These are phyloP conservation scores for Microctonus hyperodae DNA, from an alignment of 2,888 invertebrate species.

Conservation along the genomic window DNA sequence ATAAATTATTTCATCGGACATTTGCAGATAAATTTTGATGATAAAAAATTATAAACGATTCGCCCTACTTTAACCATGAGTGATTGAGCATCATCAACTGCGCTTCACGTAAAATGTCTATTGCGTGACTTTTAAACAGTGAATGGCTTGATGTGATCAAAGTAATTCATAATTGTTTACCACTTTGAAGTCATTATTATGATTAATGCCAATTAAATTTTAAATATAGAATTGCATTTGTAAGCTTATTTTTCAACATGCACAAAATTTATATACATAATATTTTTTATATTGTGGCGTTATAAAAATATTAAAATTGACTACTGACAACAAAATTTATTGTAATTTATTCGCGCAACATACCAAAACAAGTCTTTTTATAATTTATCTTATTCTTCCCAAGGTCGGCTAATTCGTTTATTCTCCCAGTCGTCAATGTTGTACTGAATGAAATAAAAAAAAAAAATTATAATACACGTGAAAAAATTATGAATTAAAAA, in stretches of 20 bases:
- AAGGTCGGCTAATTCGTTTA: constrained; percentile 83
- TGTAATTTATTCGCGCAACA: constrained; percentile 10
- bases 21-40: neutral
- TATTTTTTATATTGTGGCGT: neutral
- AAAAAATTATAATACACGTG: neutral
- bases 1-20: neutral
- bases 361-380: neutral
- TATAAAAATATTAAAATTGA: neutral
- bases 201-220: neutral
- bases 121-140: neutral
- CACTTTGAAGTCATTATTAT: neutral
- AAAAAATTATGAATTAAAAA: neutral
- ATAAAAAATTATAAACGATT: neutral
- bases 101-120: neutral
- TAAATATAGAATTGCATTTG: neutral
- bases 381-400: constrained; percentile 70
- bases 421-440: constrained; percentile 88
- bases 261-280: neutral
- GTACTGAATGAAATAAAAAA: constrained; percentile 54
- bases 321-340: neutral
- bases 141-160: neutral
- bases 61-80: neutral
- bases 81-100: neutral
- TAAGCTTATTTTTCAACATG: neutral
- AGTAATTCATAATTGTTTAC: neutral